Base-by-base conservation (phyloP, 1,140 invertebrate genomes). In the Diorhabda carinulata region DNA sequence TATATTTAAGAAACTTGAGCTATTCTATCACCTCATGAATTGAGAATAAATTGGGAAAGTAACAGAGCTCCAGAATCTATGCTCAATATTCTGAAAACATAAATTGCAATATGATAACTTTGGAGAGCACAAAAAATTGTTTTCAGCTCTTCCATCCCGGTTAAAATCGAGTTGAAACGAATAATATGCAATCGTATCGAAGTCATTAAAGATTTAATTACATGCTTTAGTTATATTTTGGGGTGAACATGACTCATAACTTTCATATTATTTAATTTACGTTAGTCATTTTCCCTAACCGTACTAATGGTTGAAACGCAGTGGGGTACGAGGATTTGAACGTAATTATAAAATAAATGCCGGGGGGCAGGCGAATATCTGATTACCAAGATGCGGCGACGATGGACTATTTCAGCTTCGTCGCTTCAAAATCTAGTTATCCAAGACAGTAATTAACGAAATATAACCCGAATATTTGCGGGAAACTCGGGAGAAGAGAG, bases 281-380 rank as follows among this genome's bases (percentile, higher is more conserved):
- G 6, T 2, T 52, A 3, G 47, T n/a, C 6, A 52, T n/a, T 52
- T 52, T 52, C 47, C 47, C 47, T n/a, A 52, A 52, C 47, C 47
- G 47, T 52, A 8, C 25, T 25, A 25, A 25, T 25, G 25, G 25
- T 25, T 52, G 6, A n/a, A 6, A n/a, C 47, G 47, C 47, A 8
- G 7, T 10, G 59, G 59, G 10, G 42, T 43, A 56, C 25, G 25
- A 65, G 40, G 45, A 72, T 72, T 72, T 72, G 74, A 71, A 76
- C 73, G 74, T 76, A 77, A 77, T 77, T 76, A 77, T 72, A 47
- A 77, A 77, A 77, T 75, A 76, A 77, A 44, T 77, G 76, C 76
- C 73, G 67, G 70, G 70, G 76, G 76, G 74, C 74, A 77, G 70
- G 70, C 70, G 73, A 70, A 77, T 77, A 77, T 76, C 76, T 76